Percentiles rank a stretch among this genome's conserved stretches.
phyloP scores from a whole-genome alignment of 2,888 invertebrate species.

The Amiota communis region DNA sequence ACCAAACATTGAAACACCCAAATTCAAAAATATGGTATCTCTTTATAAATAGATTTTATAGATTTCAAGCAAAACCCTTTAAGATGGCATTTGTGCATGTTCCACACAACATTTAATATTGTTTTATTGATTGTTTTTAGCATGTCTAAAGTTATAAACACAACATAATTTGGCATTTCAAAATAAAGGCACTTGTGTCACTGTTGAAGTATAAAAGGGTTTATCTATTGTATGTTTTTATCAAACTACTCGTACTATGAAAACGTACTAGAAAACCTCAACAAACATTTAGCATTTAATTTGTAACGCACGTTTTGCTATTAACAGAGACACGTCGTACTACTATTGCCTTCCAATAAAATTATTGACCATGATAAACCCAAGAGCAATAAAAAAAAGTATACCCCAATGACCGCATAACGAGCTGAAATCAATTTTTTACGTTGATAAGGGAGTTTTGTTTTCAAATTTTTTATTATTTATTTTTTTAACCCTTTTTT shows the following conservation, averaged over 20 bases:
- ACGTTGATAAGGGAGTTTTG: slow-evolving; percentile 59
- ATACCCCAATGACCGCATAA: slow-evolving; percentile 67
- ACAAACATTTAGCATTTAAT: slow-evolving; percentile 60
- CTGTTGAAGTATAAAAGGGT: slow-evolving; percentile 67
- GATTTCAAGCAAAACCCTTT: slow-evolving; percentile 1
- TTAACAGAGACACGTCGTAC: background rate
- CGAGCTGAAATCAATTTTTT: slow-evolving; percentile 65
- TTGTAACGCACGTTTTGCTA: slow-evolving; percentile 69
- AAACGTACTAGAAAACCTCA: slow-evolving; percentile 64
- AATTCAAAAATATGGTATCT: too few species aligned
- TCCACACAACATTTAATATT: background rate
- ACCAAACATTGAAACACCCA: too few species aligned
- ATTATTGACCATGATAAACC: slow-evolving; percentile 57
- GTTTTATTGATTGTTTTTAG: slow-evolving; percentile 2
- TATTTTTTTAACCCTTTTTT: slow-evolving; percentile 7
- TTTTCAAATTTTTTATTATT: slow-evolving; percentile 20
- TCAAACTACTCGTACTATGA: slow-evolving; percentile 42
- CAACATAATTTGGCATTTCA: slow-evolving; percentile 62
- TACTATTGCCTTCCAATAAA: background rate
- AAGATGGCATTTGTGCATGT: background rate
- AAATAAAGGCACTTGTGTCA: slow-evolving; percentile 35
- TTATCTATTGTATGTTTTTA: slow-evolving; percentile 60
- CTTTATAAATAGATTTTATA: background rate
- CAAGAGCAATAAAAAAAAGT: slow-evolving; percentile 46
- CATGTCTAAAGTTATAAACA: slow-evolving; percentile 36